A percentile compares a stretch with the other conserved stretches of the same genome.
phyloP scores from a whole-genome alignment of 2,797 vertebrate species.

The Lacerta agilis region DNA sequence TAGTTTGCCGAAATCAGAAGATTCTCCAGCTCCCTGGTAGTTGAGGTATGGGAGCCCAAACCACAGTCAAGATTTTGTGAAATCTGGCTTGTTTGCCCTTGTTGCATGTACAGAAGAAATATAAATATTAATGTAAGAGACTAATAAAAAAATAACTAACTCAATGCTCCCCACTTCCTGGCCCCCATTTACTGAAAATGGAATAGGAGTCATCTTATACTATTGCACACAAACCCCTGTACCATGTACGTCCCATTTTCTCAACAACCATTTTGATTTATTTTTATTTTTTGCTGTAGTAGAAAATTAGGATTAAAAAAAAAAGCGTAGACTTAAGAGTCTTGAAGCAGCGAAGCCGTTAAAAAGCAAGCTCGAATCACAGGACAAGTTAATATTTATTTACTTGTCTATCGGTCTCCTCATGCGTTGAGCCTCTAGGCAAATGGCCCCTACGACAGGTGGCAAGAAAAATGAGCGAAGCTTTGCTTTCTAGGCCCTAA shows the following conservation, averaged over 20 bases:
- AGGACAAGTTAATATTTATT: not conserved
- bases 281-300: not conserved
- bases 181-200: not conserved
- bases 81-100: not conserved
- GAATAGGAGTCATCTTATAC: not conserved
- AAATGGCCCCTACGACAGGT: not conserved
- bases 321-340: not conserved
- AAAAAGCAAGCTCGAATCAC: not conserved
- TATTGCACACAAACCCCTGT: not conserved
- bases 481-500: not conserved
- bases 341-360: not conserved
- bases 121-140: no score
- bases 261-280: not conserved
- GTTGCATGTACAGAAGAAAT: no score
- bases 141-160: no score
- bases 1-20: not conserved
- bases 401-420: not conserved
- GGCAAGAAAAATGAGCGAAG: not conserved
- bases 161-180: not conserved
- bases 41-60: not conserved
- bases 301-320: conserved; percentile 3
- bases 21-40: no score
- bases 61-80: not conserved
- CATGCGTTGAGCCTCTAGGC: not conserved
- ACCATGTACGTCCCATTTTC: not conserved